These are phyloP conservation scores for Plebejus melissa DNA, from an alignment of 2,888 invertebrate species.

Conservation along the genomic window DNA sequence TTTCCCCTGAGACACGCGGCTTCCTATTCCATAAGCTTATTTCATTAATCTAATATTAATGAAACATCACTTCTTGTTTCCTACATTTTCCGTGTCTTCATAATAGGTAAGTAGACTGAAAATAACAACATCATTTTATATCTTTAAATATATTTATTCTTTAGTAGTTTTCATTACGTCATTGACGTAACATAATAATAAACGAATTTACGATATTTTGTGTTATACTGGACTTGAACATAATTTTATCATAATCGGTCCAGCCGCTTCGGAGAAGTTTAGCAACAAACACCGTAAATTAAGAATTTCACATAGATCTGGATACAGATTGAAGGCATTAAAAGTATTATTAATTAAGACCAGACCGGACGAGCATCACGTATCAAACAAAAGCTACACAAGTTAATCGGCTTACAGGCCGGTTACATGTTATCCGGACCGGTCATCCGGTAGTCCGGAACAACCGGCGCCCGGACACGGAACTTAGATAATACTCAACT, in stretches of 20 bases:
- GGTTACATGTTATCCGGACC: constrained; percentile 9
- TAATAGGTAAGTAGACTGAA: neutral
- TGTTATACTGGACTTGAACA: no score
- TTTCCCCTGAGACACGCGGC: constrained; percentile 2
- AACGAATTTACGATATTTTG: neutral
- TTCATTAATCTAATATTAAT: constrained; percentile 24
- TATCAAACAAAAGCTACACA: neutral
- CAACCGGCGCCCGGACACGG: neutral
- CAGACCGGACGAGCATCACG: neutral
- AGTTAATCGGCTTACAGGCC: constrained; percentile 12
- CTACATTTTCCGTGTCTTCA: neutral
- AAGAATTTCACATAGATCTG: no score
- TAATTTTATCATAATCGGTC: no score
- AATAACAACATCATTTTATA: neutral
- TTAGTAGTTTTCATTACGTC: no score
- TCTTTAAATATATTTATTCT: neutral
- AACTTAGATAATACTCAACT: neutral
- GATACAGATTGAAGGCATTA: no score
- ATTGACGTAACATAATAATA: neutral
- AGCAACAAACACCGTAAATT: no score
- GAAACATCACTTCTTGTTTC: constrained; percentile 8
- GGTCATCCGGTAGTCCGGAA: neutral
- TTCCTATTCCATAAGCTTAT: constrained; percentile 3
- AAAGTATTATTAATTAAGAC: no score
- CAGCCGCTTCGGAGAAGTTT: no score